A percentile compares a stretch with the other conserved stretches of the same genome.
Conservation (phyloP, 1,140 invertebrate species). For the Zaprionus tsacasi region DNA sequence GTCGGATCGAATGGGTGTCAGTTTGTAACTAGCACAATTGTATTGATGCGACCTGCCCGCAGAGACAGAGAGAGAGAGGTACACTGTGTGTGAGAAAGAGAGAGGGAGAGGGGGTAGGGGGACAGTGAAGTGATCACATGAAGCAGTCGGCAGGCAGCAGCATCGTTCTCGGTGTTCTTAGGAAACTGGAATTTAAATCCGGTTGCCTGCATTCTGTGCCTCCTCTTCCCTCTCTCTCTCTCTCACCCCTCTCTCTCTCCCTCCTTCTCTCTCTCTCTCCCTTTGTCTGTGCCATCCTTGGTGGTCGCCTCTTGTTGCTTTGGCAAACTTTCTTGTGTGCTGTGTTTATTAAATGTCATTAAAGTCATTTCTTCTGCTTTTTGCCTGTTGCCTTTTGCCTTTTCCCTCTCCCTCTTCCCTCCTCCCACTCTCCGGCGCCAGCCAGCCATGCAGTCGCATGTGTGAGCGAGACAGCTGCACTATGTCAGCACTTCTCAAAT, state of each 20-base stretch:
- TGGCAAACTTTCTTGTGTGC: constrained; percentile 49
- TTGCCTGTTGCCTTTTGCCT: constrained; percentile 46
- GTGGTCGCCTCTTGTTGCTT: not conserved
- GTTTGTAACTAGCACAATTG: constrained; percentile 70
- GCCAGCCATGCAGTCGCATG: constrained; percentile 32
- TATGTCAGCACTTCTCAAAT: constrained; percentile 58
- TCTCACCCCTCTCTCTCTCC: not conserved
- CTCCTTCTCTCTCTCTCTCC: not conserved
- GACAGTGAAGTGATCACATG: constrained; percentile 15
- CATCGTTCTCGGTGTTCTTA: constrained; percentile 19
- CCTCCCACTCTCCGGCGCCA: constrained; percentile 53
- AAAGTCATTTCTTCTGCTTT: constrained; percentile 61
- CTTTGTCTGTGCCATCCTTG: not conserved
- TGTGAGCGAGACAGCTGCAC: constrained; percentile 40
- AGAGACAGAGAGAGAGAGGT: not conserved
- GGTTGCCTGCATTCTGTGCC: constrained; percentile 40
- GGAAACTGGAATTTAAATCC: constrained; percentile 74
- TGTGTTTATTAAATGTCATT: constrained; percentile 78
- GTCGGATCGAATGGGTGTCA: constrained; percentile 67
- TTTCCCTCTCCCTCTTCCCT: too few relatives aligned
- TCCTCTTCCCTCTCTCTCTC: not conserved
- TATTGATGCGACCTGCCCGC: constrained; percentile 41
- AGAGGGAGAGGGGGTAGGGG: too few relatives aligned
- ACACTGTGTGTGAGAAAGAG: not conserved
- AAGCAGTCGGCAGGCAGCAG: constrained; percentile 7